phyloP scores from a whole-genome alignment of 37 sponge, comb jelly and placozoan genomes.

The Theonella swinhoei region DNA sequence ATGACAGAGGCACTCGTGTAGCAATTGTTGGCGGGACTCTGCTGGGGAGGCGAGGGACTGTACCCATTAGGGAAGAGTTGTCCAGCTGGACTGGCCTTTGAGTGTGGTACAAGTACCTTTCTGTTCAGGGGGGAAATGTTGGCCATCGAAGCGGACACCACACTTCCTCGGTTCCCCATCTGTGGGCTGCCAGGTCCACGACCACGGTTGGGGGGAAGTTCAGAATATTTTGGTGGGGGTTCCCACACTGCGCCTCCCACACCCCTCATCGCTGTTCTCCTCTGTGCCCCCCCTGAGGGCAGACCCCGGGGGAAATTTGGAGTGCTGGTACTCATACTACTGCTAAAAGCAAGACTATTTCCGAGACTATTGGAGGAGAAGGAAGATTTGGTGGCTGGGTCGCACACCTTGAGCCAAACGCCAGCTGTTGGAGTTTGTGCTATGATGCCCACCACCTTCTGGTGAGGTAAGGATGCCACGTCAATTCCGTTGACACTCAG shows the following conservation, averaged over 20 bases:
- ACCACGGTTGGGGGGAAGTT: background rate
- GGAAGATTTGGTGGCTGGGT: slow-evolving; percentile 4
- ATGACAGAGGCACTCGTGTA: slow-evolving; percentile 56
- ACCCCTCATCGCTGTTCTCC: background rate
- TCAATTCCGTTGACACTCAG: slow-evolving; percentile 61
- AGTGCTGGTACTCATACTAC: slow-evolving; percentile 27
- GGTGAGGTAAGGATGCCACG: slow-evolving; percentile 38
- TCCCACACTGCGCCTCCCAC: background rate
- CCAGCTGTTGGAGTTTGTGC: slow-evolving; percentile 37
- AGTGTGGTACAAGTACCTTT: slow-evolving; percentile 15
- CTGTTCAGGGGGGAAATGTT: slow-evolving; percentile 28
- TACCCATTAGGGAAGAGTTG: background rate
- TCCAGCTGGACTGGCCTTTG: background rate
- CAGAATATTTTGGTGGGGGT: slow-evolving; percentile 29
- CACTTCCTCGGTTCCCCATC: background rate
- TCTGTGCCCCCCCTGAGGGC: background rate
- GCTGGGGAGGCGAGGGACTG: slow-evolving; percentile 1
- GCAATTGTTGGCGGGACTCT: slow-evolving; percentile 12
- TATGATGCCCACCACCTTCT: slow-evolving; percentile 56
- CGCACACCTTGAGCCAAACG: slow-evolving; percentile 77
- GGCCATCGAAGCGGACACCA: background rate
- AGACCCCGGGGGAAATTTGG: slow-evolving; percentile 16
- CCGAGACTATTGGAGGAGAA: background rate
- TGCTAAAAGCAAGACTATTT: background rate
- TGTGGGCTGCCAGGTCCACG: background rate